A percentile compares a stretch with the other conserved stretches of the same genome.
phyloP scores from a whole-genome alignment of 2,113 vertebrate genomes.

The Oncorhynchus tshawytscha region DNA sequence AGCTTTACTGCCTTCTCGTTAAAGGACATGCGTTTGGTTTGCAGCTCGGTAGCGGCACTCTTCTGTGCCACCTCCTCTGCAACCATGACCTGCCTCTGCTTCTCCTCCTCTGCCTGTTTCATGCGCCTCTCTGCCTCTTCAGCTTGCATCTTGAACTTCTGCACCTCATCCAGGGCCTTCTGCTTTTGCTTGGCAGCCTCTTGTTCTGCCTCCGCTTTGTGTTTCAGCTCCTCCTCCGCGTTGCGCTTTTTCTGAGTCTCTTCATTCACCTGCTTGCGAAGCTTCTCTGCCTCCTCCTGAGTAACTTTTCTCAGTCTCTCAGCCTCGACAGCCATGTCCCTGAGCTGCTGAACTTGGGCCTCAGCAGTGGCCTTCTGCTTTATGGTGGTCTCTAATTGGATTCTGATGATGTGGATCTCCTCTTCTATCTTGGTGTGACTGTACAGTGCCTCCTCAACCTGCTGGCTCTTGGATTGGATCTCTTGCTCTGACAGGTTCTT shows the following conservation, averaged over 20 bases:
- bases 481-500: slow-evolving; percentile 86
- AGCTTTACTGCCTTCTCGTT: slow-evolving; percentile 81
- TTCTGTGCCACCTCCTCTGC: slow-evolving; percentile 86
- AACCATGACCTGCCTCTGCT: slow-evolving; percentile 84
- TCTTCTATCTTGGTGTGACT: slow-evolving; percentile 88
- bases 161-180: slow-evolving; percentile 83
- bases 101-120: slow-evolving; percentile 88
- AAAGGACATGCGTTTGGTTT: slow-evolving; percentile 79
- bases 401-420: slow-evolving; percentile 86
- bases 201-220: slow-evolving; percentile 85
- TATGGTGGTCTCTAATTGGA: slow-evolving; percentile 84
- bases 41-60: slow-evolving; percentile 77
- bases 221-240: slow-evolving; percentile 88
- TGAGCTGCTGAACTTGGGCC: slow-evolving; percentile 79
- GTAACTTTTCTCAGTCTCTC: slow-evolving; percentile 83
- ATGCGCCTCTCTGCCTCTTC: slow-evolving; percentile 88
- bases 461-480: slow-evolving; percentile 84
- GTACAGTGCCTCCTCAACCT: slow-evolving; percentile 84
- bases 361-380: slow-evolving; percentile 82
- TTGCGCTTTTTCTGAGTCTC: slow-evolving; percentile 91
- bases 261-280: slow-evolving; percentile 87
- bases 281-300: slow-evolving; percentile 90
- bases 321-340: slow-evolving; percentile 78
- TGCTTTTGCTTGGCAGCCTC: slow-evolving; percentile 89
- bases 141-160: slow-evolving; percentile 84